Evolutionary conservation across 2,113 vertebrate species (phyloP).

Genomic region (Oreochromis spilurus): DNA sequence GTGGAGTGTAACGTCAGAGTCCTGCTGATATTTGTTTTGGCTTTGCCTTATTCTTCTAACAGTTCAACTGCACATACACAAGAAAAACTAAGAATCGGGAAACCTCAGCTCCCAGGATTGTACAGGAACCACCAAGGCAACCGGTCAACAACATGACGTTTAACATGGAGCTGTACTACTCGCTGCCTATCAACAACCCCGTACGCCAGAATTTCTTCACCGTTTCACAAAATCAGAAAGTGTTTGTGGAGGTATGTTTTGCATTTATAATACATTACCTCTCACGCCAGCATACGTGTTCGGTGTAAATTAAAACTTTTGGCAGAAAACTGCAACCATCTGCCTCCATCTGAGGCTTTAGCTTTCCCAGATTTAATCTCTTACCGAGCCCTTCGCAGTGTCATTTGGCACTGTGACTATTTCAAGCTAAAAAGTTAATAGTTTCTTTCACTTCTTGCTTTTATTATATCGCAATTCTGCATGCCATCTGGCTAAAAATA

Average conservation of each 20-base stretch:
- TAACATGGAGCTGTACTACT: constrained; percentile 84
- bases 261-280: not conserved
- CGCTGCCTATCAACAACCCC: constrained; percentile 68
- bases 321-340: not conserved
- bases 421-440: not conserved
- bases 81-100: constrained; percentile 21
- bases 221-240: constrained; percentile 75
- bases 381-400: not conserved
- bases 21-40: constrained; percentile 36
- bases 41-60: constrained; percentile 5
- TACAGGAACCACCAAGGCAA: not conserved
- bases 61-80: constrained; percentile 91
- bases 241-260: constrained; percentile 87
- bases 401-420: constrained; percentile 24
- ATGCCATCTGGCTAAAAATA: not conserved
- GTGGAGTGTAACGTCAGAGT: not conserved
- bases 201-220: constrained; percentile 77
- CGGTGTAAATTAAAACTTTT: not conserved
- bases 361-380: constrained; percentile 9
- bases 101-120: not conserved
- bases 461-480: not conserved
- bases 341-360: constrained; percentile 11
- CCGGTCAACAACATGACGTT: constrained; percentile 75
- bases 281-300: not conserved
- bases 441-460: not conserved